These are phyloP conservation scores for Eupithecia inturbata DNA, from an alignment of 2,888 invertebrate genomes.

Conservation along the genomic window DNA sequence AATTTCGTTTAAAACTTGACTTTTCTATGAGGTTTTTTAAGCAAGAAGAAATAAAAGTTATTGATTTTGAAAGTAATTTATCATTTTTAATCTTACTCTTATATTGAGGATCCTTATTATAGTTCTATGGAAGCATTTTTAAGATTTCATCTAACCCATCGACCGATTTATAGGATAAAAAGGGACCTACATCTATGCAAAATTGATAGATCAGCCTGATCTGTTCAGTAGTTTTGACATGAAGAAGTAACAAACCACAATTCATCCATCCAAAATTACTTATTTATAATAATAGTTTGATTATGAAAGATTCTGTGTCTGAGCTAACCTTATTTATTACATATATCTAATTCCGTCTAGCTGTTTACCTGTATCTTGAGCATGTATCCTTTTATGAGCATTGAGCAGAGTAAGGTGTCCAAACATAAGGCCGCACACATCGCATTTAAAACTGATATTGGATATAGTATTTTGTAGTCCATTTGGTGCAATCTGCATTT, in stretches of 20 bases:
- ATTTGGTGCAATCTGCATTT: slow-evolving; percentile 91
- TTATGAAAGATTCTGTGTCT: not conserved
- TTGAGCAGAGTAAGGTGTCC: slow-evolving; percentile 92
- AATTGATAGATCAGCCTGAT: not conserved
- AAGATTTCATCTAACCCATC: not conserved
- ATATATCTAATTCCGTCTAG: not conserved
- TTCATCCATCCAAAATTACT: not conserved
- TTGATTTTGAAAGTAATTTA: not conserved
- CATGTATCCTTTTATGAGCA: slow-evolving; percentile 93
- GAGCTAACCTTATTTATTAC: not conserved
- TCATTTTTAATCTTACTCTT: not conserved
- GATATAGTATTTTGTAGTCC: slow-evolving; percentile 89
- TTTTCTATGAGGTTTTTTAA: not conserved
- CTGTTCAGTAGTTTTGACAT: not conserved
- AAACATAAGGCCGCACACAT: slow-evolving; percentile 94
- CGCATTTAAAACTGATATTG: slow-evolving; percentile 94
- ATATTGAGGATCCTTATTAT: not conserved
- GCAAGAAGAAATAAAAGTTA: not conserved
- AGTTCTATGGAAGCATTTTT: not conserved
- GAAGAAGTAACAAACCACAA: not conserved
- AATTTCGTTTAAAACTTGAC: not conserved
- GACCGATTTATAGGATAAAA: not conserved
- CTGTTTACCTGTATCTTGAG: slow-evolving; percentile 80
- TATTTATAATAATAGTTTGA: not conserved
- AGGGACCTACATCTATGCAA: not conserved